A percentile compares a stretch with the other conserved stretches of the same genome.
These are phyloP conservation scores for Eupithecia centaureata DNA, from an alignment of 2,888 invertebrate genomes.

Conservation along the genomic window DNA sequence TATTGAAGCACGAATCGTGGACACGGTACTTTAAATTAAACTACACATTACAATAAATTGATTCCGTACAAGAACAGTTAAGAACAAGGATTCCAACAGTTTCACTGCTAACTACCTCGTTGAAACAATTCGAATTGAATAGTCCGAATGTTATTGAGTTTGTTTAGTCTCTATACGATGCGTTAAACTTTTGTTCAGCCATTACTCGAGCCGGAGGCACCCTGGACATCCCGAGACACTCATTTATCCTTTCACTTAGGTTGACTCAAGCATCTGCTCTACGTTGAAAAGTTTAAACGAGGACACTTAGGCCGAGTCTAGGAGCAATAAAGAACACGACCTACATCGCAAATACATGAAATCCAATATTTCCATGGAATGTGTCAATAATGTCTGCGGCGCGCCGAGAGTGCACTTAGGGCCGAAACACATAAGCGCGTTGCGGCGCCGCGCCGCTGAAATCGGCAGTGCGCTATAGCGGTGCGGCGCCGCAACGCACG, in stretches of 20 bases:
- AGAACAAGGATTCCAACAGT: not conserved
- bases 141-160: not conserved
- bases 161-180: not conserved
- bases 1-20: constrained; percentile 25
- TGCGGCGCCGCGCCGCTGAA: no score
- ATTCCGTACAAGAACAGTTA: not conserved
- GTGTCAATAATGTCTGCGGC: constrained; percentile 4
- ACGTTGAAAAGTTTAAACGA: not conserved
- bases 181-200: not conserved
- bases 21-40: not conserved
- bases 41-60: not conserved
- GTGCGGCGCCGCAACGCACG: no score
- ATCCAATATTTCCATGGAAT: constrained; percentile 3
- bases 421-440: no score
- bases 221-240: not conserved
- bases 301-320: not conserved
- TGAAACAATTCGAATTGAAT: constrained; percentile 5
- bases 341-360: constrained; percentile 9
- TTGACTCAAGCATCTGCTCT: not conserved
- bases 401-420: constrained; percentile 6
- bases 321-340: not conserved
- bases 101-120: constrained; percentile 2
- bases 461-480: no score
- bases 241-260: not conserved
- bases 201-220: not conserved